Percentiles rank a stretch among this genome's conserved stretches.
phyloP scores from a whole-genome alignment of 2,113 vertebrate species.

The Hemiprocne comata region DNA sequence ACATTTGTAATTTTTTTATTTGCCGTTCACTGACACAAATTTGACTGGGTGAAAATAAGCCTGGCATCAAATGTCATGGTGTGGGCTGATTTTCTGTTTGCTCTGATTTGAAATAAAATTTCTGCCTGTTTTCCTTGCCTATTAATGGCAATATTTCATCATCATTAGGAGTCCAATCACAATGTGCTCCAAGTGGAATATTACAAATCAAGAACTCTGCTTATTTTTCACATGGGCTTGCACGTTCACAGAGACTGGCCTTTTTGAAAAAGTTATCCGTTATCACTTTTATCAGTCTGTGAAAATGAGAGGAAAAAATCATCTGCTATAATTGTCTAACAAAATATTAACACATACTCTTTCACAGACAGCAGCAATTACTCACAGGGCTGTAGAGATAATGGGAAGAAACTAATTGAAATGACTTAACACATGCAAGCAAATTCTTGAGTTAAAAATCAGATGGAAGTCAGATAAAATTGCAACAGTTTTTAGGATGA shows the following conservation, averaged over 20 bases:
- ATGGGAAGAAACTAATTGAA: slow-evolving; percentile 39
- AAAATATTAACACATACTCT: slow-evolving; percentile 26
- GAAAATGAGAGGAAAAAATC: slow-evolving; percentile 43
- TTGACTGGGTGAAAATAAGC: slow-evolving; percentile 11
- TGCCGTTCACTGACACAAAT: background rate
- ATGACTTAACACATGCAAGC: background rate
- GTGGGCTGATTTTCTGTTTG: background rate
- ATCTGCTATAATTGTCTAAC: slow-evolving; percentile 23
- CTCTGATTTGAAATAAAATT: background rate
- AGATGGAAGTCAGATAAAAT: slow-evolving; percentile 17
- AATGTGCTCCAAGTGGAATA: background rate
- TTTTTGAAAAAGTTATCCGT: slow-evolving; percentile 36
- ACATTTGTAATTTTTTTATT: background rate
- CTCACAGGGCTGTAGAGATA: slow-evolving; percentile 12
- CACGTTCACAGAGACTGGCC: background rate
- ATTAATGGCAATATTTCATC: slow-evolving; percentile 16
- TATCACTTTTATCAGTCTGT: background rate
- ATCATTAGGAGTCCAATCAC: slow-evolving; percentile 4
- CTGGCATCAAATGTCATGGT: background rate
- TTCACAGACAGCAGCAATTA: slow-evolving; percentile 15
- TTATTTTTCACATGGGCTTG: slow-evolving; percentile 1
- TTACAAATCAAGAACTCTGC: slow-evolving; percentile 6
- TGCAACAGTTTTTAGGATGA: background rate
- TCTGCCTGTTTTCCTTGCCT: background rate
- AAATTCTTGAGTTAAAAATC: slow-evolving; percentile 47